Conservation (phyloP, 2,888 invertebrate genomes). For the Melipona bicolor region DNA sequence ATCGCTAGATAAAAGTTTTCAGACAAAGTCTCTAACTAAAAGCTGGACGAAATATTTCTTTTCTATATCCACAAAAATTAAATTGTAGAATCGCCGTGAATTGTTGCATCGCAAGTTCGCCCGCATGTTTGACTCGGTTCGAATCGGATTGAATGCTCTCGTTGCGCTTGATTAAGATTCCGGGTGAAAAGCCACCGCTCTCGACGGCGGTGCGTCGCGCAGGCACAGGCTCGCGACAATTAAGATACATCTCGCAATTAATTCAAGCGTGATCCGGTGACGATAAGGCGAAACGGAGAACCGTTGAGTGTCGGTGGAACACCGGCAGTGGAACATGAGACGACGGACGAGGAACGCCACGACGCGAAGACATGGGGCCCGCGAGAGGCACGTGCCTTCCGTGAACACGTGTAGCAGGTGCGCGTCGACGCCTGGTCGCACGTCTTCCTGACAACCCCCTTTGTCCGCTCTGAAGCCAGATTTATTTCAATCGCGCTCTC, state of each 20-base stretch:
- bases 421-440: conserved; percentile 16
- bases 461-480: neutral
- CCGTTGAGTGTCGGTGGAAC: conserved; percentile 41
- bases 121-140: neutral
- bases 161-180: neutral
- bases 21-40: too few species aligned
- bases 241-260: conserved; percentile 56
- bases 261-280: conserved; percentile 58
- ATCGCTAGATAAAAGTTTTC: too few species aligned
- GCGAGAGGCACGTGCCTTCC: conserved; percentile 65
- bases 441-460: conserved; percentile 18
- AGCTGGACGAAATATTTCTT: too few species aligned
- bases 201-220: conserved; percentile 2
- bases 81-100: too few species aligned
- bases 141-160: neutral
- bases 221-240: conserved; percentile 24
- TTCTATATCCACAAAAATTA: too few species aligned
- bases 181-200: neutral
- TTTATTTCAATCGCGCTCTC: neutral
- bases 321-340: conserved; percentile 62
- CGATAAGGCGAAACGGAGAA: conserved; percentile 61
- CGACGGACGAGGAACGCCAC: conserved; percentile 40
- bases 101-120: neutral
- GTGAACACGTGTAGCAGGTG: conserved; percentile 67
- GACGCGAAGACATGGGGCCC: conserved; percentile 19